Percentiles rank a stretch among this genome's conserved stretches.
These are phyloP conservation scores for Hexactinellida sp. DNA, from an alignment of 37 sponge, comb jelly and placozoan species.

Conservation along the genomic window DNA sequence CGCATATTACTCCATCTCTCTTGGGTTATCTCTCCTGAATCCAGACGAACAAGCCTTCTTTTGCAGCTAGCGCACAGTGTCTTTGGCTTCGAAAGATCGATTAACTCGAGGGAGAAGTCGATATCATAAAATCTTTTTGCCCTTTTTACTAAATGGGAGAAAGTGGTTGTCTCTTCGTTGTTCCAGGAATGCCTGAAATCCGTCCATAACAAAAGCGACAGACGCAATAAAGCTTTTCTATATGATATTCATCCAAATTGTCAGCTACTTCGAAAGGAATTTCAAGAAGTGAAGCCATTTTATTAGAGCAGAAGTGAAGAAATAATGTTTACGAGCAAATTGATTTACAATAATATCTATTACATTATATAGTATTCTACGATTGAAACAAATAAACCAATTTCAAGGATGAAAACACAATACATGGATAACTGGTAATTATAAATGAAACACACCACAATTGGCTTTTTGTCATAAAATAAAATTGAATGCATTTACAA, in stretches of 20 bases:
- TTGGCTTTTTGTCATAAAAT: too few relatives aligned
- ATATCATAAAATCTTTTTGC: neutral
- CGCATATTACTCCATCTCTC: neutral
- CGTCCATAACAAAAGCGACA: conserved; percentile 7
- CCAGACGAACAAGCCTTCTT: neutral
- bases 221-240: neutral
- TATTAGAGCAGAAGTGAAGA: neutral
- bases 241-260: neutral
- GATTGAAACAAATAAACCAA: too few relatives aligned
- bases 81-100: neutral
- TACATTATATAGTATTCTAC: too few relatives aligned
- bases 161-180: neutral
- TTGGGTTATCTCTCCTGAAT: neutral
- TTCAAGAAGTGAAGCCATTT: neutral
- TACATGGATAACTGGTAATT: too few relatives aligned
- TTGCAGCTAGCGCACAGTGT: neutral
- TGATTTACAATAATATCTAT: too few relatives aligned
- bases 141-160: neutral
- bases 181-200: neutral
- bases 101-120: neutral
- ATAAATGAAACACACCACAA: too few relatives aligned
- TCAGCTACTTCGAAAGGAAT: neutral
- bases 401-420: too few relatives aligned
- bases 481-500: too few relatives aligned
- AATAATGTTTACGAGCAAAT: neutral